phyloP scores from a whole-genome alignment of 2,888 invertebrate species.

The Eupithecia abbreviata region DNA sequence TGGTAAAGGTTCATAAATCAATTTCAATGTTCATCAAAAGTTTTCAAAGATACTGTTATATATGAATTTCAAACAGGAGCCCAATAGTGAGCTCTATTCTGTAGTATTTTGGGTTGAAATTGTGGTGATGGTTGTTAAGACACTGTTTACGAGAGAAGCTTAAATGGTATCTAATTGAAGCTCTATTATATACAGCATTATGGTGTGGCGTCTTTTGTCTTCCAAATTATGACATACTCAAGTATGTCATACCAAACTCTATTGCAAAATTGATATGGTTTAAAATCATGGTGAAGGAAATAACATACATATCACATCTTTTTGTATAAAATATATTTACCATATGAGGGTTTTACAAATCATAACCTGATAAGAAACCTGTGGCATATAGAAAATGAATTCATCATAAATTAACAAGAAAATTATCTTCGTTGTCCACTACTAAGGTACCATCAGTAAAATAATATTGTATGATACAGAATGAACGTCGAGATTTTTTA shows the following conservation, averaged over 20 bases:
- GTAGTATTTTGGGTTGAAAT: background rate
- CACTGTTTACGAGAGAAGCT: background rate
- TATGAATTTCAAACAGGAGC: constrained; percentile 76
- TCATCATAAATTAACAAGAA: background rate
- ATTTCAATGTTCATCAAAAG: background rate
- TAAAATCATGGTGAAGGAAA: constrained; percentile 1
- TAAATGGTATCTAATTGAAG: background rate
- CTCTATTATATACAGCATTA: background rate
- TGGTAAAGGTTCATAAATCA: no score
- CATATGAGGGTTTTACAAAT: background rate
- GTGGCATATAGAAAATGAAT: background rate
- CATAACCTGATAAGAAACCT: background rate
- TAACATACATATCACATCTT: background rate
- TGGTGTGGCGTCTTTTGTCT: background rate
- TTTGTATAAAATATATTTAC: background rate
- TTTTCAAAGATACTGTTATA: background rate
- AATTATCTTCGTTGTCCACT: background rate
- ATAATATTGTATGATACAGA: background rate
- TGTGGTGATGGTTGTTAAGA: background rate
- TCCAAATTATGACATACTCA: background rate
- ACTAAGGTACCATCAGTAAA: background rate
- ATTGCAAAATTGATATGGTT: background rate
- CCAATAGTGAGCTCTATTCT: constrained; percentile 42
- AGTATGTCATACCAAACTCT: background rate
- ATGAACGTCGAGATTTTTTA: background rate